Evolutionary conservation across 2,888 invertebrate genomes (phyloP).

Genomic region (Cremastobaeus sp.): DNA sequence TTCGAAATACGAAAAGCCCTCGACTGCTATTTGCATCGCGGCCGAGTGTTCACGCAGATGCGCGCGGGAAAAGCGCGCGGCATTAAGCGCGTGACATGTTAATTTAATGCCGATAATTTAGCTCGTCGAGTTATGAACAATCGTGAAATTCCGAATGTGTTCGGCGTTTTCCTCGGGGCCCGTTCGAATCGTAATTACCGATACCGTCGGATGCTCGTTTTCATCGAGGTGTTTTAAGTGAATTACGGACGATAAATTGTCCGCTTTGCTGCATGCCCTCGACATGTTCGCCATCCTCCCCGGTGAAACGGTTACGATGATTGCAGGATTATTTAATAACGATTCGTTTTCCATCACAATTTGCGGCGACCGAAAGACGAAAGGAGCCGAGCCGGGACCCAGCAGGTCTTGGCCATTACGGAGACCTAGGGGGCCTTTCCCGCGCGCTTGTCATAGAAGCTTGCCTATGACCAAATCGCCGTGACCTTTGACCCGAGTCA

Average conservation of each 20-base stretch:
- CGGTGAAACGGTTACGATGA: slow-evolving; percentile 30
- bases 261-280: slow-evolving; percentile 44
- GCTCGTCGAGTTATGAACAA: slow-evolving; percentile 48
- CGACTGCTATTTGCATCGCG: too few relatives aligned
- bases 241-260: slow-evolving; percentile 54
- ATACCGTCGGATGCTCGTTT: slow-evolving; percentile 49
- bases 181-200: slow-evolving; percentile 40
- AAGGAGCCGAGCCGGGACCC: slow-evolving; percentile 53
- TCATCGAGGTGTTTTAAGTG: slow-evolving; percentile 49
- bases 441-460: slow-evolving; percentile 44
- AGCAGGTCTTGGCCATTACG: slow-evolving; percentile 47
- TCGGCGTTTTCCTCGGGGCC: slow-evolving; percentile 37
- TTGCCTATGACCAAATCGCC: slow-evolving; percentile 40
- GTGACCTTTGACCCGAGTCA: slow-evolving; percentile 16
- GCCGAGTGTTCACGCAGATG: background rate
- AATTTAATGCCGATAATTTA: slow-evolving; percentile 51
- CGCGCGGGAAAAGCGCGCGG: slow-evolving; percentile 9
- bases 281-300: slow-evolving; percentile 45
- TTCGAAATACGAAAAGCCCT: background rate
- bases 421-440: slow-evolving; percentile 50
- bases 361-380: slow-evolving; percentile 52
- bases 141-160: slow-evolving; percentile 48
- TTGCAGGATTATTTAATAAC: slow-evolving; percentile 57
- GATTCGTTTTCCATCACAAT: slow-evolving; percentile 56
- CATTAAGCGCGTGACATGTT: slow-evolving; percentile 35